A percentile compares a stretch with the other conserved stretches of the same genome.
Conservation (phyloP, 2,888 invertebrate genomes). For the Eledona agricola region DNA sequence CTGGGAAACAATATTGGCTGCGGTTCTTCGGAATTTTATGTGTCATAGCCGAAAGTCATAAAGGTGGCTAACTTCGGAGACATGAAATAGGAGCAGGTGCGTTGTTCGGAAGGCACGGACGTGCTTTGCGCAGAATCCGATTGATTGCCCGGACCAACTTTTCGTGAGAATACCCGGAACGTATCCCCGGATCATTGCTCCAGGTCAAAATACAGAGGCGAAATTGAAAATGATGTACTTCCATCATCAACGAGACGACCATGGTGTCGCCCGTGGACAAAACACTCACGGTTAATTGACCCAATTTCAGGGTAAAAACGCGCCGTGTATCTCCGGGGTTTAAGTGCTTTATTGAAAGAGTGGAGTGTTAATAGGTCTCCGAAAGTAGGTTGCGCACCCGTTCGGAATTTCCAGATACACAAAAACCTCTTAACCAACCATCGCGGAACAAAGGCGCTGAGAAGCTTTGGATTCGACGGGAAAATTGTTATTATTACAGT, state of each 20-base stretch:
- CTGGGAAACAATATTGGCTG: constrained; percentile 1
- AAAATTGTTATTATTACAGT: constrained; percentile 14
- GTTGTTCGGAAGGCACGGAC: constrained; percentile 14
- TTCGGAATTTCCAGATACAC: constrained; percentile 11
- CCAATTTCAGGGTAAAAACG: constrained; percentile 25
- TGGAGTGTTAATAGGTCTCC: constrained; percentile 20
- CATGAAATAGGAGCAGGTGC: constrained; percentile 32
- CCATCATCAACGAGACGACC: too few species aligned
- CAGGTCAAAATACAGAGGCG: constrained; percentile 22
- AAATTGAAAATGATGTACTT: constrained; percentile 35
- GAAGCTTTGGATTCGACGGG: constrained; percentile 1
- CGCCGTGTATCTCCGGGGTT: constrained; percentile 10
- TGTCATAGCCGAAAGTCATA: constrained; percentile 15
- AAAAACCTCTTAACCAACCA: constrained; percentile 12
- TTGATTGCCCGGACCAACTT: constrained; percentile 43
- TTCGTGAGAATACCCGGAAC: constrained; percentile 29
- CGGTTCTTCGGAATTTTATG: constrained; percentile 1
- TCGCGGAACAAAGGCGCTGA: constrained; percentile 4
- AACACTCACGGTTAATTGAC: constrained; percentile 28
- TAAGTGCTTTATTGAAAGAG: constrained; percentile 30
- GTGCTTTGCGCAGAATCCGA: constrained; percentile 45
- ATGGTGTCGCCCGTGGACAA: too few species aligned
- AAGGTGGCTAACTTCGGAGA: constrained; percentile 13
- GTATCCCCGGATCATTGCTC: constrained; percentile 29
- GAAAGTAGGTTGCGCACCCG: constrained; percentile 23